A percentile compares a stretch with the other conserved stretches of the same genome.
phyloP scores from a whole-genome alignment of 1,140 invertebrate species.

The Heterodera carotae region DNA sequence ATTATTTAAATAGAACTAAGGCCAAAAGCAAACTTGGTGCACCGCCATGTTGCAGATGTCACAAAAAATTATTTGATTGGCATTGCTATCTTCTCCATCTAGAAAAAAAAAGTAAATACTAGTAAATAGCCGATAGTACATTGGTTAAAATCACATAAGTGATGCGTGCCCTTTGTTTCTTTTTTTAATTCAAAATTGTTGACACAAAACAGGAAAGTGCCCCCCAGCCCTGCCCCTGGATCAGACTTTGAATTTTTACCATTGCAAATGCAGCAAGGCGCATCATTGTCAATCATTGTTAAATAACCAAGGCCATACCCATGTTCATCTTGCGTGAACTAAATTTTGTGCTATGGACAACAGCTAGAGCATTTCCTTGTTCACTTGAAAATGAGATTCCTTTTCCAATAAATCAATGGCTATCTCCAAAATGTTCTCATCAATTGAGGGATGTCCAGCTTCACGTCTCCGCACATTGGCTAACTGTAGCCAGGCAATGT shows the following conservation, averaged over 20 bases:
- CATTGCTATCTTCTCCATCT: conserved; percentile 90
- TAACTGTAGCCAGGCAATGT: conserved; percentile 43
- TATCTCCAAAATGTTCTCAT: conserved; percentile 39
- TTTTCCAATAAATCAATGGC: conserved; percentile 49
- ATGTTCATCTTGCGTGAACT: conserved; percentile 24
- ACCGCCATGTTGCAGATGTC: conserved; percentile 72
- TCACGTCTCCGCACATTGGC: conserved; percentile 31
- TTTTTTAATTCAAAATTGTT: too few relatives aligned
- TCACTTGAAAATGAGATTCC: conserved; percentile 50
- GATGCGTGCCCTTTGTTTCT: too few relatives aligned
- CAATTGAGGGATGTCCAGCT: conserved; percentile 23
- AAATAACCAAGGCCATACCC: conserved; percentile 13
- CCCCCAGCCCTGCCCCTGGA: too few relatives aligned
- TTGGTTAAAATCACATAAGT: too few relatives aligned
- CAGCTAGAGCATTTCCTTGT: conserved; percentile 3
- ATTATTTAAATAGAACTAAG: not conserved
- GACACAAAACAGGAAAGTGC: too few relatives aligned
- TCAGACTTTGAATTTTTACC: conserved; percentile 47
- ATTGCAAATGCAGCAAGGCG: conserved; percentile 64
- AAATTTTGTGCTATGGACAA: conserved; percentile 3
- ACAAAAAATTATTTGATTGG: conserved; percentile 93
- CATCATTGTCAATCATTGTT: conserved; percentile 44
- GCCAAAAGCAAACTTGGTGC: conserved; percentile 52
- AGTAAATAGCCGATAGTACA: too few relatives aligned
- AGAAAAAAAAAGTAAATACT: not conserved